These are phyloP conservation scores for Notiomystis cincta DNA, from an alignment of 2,113 vertebrate genomes.

Conservation along the genomic window DNA sequence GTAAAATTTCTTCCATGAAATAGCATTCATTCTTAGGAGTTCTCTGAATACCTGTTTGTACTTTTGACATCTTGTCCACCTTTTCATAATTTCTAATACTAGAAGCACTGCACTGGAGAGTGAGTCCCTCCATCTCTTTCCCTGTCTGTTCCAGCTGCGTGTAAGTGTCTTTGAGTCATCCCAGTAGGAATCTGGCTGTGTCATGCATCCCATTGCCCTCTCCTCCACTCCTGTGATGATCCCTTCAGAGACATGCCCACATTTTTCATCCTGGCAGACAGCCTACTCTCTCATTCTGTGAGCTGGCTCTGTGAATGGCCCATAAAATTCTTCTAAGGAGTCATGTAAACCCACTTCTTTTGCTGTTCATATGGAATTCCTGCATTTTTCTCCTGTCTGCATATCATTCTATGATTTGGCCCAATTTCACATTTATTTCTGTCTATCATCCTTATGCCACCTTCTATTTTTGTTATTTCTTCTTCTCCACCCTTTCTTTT, in stretches of 20 bases:
- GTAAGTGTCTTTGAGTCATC: not conserved
- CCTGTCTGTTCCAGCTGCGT: not conserved
- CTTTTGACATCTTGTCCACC: rapidly evolving
- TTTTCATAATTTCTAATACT: not conserved
- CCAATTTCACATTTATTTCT: not conserved
- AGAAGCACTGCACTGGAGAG: not conserved
- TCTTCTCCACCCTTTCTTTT: not conserved
- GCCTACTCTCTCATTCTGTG: not conserved
- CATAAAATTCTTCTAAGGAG: not conserved
- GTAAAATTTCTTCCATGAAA: not conserved
- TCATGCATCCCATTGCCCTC: not conserved
- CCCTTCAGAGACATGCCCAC: not conserved
- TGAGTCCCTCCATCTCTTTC: not conserved
- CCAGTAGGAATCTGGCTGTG: not conserved
- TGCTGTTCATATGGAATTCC: not conserved
- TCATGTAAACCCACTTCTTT: not conserved
- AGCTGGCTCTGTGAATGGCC: not conserved
- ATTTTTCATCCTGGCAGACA: not conserved
- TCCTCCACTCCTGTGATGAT: not conserved
- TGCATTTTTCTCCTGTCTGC: not conserved
- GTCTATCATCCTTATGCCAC: not conserved
- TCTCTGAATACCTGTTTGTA: not conserved
- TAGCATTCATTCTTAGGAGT: not conserved
- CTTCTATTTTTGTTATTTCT: not conserved
- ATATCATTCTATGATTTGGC: not conserved